Evolutionary conservation across 2,888 invertebrate species (phyloP), one percentile per base, ranked within the genome.

Genomic region (Callinectes sapidus): DNA sequence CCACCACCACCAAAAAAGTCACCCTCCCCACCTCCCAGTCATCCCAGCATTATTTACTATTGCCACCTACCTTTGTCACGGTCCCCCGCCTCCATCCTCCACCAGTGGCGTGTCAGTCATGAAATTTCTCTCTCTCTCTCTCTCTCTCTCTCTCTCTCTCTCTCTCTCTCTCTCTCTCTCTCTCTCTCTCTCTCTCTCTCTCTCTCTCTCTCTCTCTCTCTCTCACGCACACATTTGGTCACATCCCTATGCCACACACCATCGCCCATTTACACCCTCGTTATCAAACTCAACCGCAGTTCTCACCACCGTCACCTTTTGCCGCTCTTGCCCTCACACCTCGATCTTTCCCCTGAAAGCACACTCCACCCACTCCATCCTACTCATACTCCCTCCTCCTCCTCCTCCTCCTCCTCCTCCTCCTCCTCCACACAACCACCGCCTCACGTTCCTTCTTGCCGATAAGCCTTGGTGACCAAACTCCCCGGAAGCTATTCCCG

Each of bases 101-200:
- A 81, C 81, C 35, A 81, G 35, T 32, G 35, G 81, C 81, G 13
- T 32, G 81, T 81, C 81, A 81, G 35, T 81, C 81, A 81, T 81
- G n/a, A 35, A 81, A 35, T 71, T 35, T 32, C 81, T 81, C 81
- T 81, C 32, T 81, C 81, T 35, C 32, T 81, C 81, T 81, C 32
- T 81, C 81, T 81, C 32, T 81, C 35, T 81, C 35, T 28, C 28
- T 71, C 71, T 71, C 71, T 71, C 71, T 71, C 71, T 71, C 71
- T 71, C 71, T 71, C 71, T 71, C 71, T 71, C 71, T 71, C 42
- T 86, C 42, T 39, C 42, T 86, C 42, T 86, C 42, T 42, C 86
- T 86, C 39, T 42, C 42, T 39, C 86, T 86, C 86, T 86, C 86
- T 86, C 86, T 86, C 86, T 86, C 86, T 86, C 86, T 89, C 28